Conservation (phyloP, 2,113 vertebrate species). For the Perca flavescens region DNA sequence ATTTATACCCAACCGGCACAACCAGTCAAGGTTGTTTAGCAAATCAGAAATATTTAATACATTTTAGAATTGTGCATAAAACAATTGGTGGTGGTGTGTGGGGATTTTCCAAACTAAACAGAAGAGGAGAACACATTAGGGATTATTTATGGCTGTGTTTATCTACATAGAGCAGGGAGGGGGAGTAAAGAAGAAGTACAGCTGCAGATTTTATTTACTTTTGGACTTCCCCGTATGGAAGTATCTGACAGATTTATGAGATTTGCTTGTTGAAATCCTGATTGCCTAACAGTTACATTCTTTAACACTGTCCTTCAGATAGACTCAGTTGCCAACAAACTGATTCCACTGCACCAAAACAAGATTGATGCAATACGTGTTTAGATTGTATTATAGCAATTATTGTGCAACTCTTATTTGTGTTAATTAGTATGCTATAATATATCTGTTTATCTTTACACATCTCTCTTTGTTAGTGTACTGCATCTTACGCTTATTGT, state of each 20-base stretch:
- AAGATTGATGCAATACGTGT: not conserved
- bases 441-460: not conserved
- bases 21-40: not conserved
- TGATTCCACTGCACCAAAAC: not conserved
- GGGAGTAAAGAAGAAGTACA: not conserved
- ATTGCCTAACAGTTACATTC: constrained; percentile 5
- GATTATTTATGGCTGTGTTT: not conserved
- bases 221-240: not conserved
- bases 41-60: not conserved
- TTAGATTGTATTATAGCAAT: not conserved
- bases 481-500: not conserved
- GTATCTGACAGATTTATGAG: constrained; percentile 8
- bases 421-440: not conserved
- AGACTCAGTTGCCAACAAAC: not conserved
- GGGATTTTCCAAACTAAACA: not conserved
- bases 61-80: not conserved
- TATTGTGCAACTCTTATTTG: not conserved
- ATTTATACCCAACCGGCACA: not conserved
- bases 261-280: constrained; percentile 6
- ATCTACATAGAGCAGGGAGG: not conserved
- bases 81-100: not conserved
- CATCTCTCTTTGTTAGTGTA: not conserved
- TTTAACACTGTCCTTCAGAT: not conserved
- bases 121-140: not conserved
- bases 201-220: constrained; percentile 8